Conservation (phyloP, 2,113 vertebrate species). For the Scolopax mira region DNA sequence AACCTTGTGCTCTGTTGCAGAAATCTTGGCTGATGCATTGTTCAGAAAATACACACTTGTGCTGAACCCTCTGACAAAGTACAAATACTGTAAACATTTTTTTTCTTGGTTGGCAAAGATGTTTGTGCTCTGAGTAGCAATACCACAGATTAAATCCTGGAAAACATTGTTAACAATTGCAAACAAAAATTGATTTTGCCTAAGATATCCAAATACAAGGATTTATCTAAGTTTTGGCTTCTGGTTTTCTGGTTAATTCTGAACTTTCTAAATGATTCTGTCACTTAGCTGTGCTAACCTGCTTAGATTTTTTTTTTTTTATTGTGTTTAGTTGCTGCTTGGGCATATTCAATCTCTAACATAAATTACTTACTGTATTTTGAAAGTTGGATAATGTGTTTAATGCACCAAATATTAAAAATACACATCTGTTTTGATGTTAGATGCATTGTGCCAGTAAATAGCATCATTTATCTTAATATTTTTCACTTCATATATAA, state of each 20-base stretch:
- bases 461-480: slow-evolving; percentile 40
- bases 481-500: slow-evolving; percentile 10
- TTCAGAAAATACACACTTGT: not conserved
- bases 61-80: not conserved
- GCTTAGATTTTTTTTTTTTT: not conserved
- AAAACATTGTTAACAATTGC: not conserved
- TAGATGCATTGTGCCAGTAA: not conserved
- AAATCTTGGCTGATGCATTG: not conserved
- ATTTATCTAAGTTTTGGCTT: not conserved
- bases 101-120: not conserved
- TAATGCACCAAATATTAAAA: not conserved
- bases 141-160: not conserved
- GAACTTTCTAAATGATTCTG: not conserved
- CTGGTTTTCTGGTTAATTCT: not conserved
- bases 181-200: not conserved
- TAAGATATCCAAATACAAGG: not conserved
- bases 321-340: not conserved
- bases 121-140: not conserved
- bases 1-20: not conserved
- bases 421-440: slow-evolving; percentile 34
- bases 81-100: not conserved
- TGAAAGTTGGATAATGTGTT: slow-evolving; percentile 33
- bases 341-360: not conserved
- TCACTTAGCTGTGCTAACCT: not conserved
- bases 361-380: slow-evolving; percentile 51